Evolutionary conservation across 1,140 invertebrate genomes (phyloP).

Genomic region (Eupristina koningsbergeri): DNA sequence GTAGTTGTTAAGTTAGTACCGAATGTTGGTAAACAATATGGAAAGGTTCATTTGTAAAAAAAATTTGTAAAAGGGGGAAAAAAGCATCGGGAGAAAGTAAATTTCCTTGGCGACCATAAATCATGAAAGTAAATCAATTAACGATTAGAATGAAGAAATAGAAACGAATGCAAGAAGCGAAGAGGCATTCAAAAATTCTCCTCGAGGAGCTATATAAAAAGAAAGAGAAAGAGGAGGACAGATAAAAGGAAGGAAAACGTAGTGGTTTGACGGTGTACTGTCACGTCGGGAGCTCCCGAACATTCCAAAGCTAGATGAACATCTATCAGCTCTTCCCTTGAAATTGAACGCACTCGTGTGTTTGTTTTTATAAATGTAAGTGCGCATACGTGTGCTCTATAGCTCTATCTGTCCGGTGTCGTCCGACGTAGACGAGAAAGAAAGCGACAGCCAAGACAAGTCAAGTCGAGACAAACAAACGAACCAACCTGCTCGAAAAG

Average conservation of each 20-base stretch:
- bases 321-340: constrained; percentile 64
- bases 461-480: not conserved
- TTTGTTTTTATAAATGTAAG: too few relatives aligned
- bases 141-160: not conserved
- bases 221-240: not conserved
- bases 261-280: constrained; percentile 39
- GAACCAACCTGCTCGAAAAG: not conserved
- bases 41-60: not conserved
- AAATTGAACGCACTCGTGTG: not conserved
- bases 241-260: not conserved
- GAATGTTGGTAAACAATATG: not conserved
- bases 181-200: not conserved
- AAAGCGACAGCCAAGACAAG: constrained; percentile 59
- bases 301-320: constrained; percentile 68
- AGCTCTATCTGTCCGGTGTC: too few relatives aligned
- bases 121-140: constrained; percentile 18
- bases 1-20: not conserved
- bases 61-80: too few relatives aligned
- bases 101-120: not conserved
- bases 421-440: not conserved
- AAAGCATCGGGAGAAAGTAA: too few relatives aligned
- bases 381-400: too few relatives aligned
- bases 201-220: not conserved
- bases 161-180: not conserved
- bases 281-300: constrained; percentile 42